Base-by-base conservation (phyloP, 2,888 invertebrate genomes). In the Clanis bilineata region DNA sequence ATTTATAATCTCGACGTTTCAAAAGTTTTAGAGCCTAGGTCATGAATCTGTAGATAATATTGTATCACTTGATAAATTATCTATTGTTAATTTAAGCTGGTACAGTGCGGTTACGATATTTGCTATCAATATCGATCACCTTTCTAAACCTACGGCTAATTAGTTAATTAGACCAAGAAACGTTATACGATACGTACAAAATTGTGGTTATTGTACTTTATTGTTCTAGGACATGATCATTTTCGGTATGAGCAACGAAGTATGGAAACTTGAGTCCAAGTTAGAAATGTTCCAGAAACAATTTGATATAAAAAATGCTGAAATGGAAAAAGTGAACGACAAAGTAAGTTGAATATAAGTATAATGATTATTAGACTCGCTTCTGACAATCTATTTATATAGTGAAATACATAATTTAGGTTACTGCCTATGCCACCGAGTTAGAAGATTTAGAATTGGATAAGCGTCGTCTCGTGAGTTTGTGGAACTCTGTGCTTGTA, bases 401-500 rank as follows among this genome's bases (percentile, higher is more conserved):
- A 12, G 1, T 9, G 1, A n/a, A n/a, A n/a, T n/a, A n/a, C n/a
- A n/a, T n/a, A n/a, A n/a, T n/a, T n/a, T 88, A 94, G 78, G 93
- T 95, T 28, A 93, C 95, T 0, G 93, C 95, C 64, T 95, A 95
- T n/a, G 95, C 95, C 63, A 94, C 95, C 0, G 96, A 96, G 74
- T 85, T 96, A 22, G 95, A 96, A 76, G 95, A 94, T 22, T 77
- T 96, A 56, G 94, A 95, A 70, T 86, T 93, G 55, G 96, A 96
- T 70, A 94, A 96, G 64, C 94, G 94, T 41, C 94, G 94, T 3
- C 86, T 96, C 18, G 92, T 95, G 64, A 94, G 94, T 70, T 93
- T 95, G 5, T 97, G 96, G 96, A 95, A 95, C 76, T 94, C 95
- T 12, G 95, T 96, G 43, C 92, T 97, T 2, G 89, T 94, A 10